Percentiles rank a stretch among this genome's conserved stretches.
Conservation (phyloP, 1,140 invertebrate genomes). For the Gryllus bimaculatus region DNA sequence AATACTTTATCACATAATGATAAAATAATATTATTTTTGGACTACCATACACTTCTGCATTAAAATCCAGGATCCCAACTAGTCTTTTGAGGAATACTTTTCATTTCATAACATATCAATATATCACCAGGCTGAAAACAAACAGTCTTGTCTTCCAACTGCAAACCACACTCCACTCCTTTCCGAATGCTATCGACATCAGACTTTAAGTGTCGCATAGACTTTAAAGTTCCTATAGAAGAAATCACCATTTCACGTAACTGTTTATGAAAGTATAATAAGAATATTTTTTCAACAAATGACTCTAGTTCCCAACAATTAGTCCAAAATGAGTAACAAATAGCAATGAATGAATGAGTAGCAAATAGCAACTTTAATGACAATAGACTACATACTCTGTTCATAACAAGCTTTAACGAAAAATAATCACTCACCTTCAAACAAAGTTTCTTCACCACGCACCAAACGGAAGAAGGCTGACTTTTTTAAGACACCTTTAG, state of each 20-base stretch:
- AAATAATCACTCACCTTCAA: conserved; percentile 50
- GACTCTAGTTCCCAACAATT: too few relatives aligned
- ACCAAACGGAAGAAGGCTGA: conserved; percentile 56
- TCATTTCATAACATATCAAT: conserved; percentile 64
- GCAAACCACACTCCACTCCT: conserved; percentile 80
- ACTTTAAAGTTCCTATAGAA: conserved; percentile 53
- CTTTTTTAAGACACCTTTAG: conserved; percentile 65
- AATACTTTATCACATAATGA: too few relatives aligned
- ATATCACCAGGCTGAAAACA: conserved; percentile 64
- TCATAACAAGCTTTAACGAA: not conserved
- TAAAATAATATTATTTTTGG: too few relatives aligned
- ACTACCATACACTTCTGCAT: not conserved
- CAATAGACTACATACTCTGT: not conserved
- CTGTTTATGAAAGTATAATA: not conserved
- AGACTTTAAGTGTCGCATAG: conserved; percentile 81
- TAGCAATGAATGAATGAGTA: too few relatives aligned
- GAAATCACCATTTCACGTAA: not conserved
- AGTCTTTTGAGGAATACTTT: conserved; percentile 50
- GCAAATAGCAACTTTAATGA: not conserved
- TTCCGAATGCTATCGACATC: conserved; percentile 77
- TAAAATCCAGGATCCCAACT: conserved; percentile 79
- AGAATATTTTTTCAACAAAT: not conserved
- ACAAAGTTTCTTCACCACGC: conserved; percentile 58
- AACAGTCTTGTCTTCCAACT: conserved; percentile 53
- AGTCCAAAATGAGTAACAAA: too few relatives aligned